Percentiles rank a stretch among this genome's conserved stretches.
Conservation (phyloP, 2,888 invertebrate species). For the Nomada ferruginata region DNA sequence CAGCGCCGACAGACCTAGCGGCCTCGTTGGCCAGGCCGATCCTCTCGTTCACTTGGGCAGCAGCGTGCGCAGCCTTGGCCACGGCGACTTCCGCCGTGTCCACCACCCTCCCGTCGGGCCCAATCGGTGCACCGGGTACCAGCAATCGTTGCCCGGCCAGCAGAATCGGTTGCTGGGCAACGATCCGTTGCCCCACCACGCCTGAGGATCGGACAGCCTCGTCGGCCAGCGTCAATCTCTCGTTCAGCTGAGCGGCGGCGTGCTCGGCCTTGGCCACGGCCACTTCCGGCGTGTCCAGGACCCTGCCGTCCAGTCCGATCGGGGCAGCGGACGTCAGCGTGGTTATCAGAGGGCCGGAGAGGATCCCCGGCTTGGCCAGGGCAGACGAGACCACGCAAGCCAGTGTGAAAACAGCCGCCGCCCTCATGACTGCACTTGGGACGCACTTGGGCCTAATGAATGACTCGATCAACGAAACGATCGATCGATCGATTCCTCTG, state of each 20-base stretch:
- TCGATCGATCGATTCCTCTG: not conserved
- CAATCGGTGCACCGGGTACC: slow-evolving; percentile 68
- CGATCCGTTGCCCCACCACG: not conserved
- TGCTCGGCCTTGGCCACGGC: slow-evolving; percentile 74
- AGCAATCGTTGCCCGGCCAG: slow-evolving; percentile 1
- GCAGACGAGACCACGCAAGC: slow-evolving; percentile 68
- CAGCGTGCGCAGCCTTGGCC: slow-evolving; percentile 77
- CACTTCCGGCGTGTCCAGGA: slow-evolving; percentile 75
- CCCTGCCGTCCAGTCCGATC: slow-evolving; percentile 72
- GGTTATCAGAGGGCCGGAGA: slow-evolving; percentile 60
- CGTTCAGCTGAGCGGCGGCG: slow-evolving; percentile 71
- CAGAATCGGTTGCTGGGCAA: slow-evolving; percentile 12
- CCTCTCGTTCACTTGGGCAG: slow-evolving; percentile 77
- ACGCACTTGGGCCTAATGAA: not conserved
- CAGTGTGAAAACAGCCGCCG: slow-evolving; percentile 53
- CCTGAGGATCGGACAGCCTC: slow-evolving; percentile 39
- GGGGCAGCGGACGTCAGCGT: slow-evolving; percentile 67
- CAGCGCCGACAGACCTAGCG: slow-evolving; percentile 61
- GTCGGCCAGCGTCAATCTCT: slow-evolving; percentile 65
- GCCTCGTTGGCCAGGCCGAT: slow-evolving; percentile 74
- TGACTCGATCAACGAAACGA: not conserved
- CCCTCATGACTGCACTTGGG: slow-evolving; percentile 51
- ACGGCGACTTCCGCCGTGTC: slow-evolving; percentile 76
- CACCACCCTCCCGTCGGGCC: slow-evolving; percentile 75
- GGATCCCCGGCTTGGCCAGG: slow-evolving; percentile 67